These are phyloP conservation scores for Parnassius mnemosyne DNA, from an alignment of 2,888 invertebrate species.

Conservation along the genomic window DNA sequence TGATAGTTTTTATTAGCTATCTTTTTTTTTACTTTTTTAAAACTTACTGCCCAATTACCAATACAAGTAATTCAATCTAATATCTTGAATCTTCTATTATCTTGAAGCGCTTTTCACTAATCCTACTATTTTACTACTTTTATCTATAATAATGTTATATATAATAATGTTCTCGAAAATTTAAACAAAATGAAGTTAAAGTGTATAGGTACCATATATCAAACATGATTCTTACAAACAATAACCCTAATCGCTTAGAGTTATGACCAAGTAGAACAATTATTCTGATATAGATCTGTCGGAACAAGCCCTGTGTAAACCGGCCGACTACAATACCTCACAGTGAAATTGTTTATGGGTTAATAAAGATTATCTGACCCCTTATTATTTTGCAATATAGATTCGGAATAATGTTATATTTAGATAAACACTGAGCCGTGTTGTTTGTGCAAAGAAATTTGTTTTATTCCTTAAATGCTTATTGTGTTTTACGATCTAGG, in stretches of 20 bases:
- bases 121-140: no score
- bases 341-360: slow-evolving; percentile 33
- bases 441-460: slow-evolving; percentile 28
- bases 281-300: slow-evolving; percentile 31
- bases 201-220: no score
- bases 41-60: no score
- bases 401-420: slow-evolving; percentile 4
- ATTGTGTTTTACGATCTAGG: slow-evolving; percentile 26
- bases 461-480: slow-evolving; percentile 30
- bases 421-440: slow-evolving; percentile 13
- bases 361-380: slow-evolving; percentile 33
- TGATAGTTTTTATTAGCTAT: no score
- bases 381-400: slow-evolving; percentile 18
- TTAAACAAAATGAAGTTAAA: no score
- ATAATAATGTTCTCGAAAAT: no score
- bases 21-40: no score
- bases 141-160: no score
- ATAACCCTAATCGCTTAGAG: slow-evolving; percentile 11
- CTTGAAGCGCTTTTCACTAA: no score
- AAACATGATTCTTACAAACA: slow-evolving; percentile 11
- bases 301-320: slow-evolving; percentile 33
- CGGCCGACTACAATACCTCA: slow-evolving; percentile 22
- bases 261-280: slow-evolving; percentile 27
- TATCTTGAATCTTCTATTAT: no score
- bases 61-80: no score